Evolutionary conservation across 2,888 invertebrate species (phyloP), one percentile per base, ranked within the genome.

Genomic region (Lasioglossum pauxillum): DNA sequence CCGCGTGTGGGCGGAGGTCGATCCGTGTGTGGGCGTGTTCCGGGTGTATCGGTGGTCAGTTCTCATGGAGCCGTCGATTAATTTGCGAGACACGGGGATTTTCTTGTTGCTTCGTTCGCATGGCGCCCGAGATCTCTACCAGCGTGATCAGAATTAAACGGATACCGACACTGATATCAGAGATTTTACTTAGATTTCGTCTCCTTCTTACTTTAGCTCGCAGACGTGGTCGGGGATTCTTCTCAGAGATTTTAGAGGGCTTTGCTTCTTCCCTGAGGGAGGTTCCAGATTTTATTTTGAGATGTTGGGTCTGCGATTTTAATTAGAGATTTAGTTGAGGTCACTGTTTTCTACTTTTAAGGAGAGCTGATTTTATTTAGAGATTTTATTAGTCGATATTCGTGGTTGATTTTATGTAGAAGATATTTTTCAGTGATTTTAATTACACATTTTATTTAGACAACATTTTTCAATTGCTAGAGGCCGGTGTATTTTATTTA

Each of bases 21-120:
- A 19, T 57, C 31, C 19, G 60, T 27, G 76, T 74, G 27, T 27
- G 46, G 69, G 44, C 41, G 76, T 60, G 76, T 31, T 44, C 35
- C 73, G 76, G 80, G 79, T 80, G 79, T 80, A 80, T 73, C 76
- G 76, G 23, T 23, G 83, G 78, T 76, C 85, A 57, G 75, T 71
- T 75, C 64, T 44, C 64, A 41, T 31, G 84, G 35, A 82, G 49
- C 77, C 14, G 46, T 69, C 77, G 74, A 84, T 77, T 69, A 60
- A 82, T 82, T 67, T 31, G 67, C 75, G 27, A 10, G 82, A 69
- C 53, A 1, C 60, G 67, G 31, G 31, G 71, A 80, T 75, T 75
- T 74, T 49, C 75, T 80, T 57, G 35, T 38, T 31, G 41, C 41
- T 46, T 12, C 23, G 23, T 69, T 38, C 19, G 8, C 67, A 53